A percentile compares a stretch with the other conserved stretches of the same genome.
phyloP scores from a whole-genome alignment of 2,797 vertebrate genomes.

The Gymnoscopelus braueri region DNA sequence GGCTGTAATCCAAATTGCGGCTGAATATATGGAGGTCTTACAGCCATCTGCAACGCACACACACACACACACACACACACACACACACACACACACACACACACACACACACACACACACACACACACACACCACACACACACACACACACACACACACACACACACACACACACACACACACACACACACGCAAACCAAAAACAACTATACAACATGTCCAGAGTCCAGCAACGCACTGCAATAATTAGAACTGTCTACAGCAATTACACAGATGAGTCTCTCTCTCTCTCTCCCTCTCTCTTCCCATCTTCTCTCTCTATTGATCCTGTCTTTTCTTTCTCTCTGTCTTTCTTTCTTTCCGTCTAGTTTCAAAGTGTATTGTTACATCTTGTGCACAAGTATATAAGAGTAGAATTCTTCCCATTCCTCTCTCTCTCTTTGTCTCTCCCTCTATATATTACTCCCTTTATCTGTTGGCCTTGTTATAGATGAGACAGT shows the following conservation, averaged over 20 bases:
- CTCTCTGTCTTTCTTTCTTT: neutral
- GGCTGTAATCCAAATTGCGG: slow-evolving; percentile 67
- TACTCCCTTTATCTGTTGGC: too few relatives aligned
- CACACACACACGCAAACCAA: slow-evolving; percentile 26
- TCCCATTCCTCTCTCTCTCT: too few relatives aligned
- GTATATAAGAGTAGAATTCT: too few relatives aligned
- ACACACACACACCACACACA: too few relatives aligned
- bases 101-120: slow-evolving; percentile 21
- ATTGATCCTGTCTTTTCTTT: neutral
- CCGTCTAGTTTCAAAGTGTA: neutral
- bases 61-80: slow-evolving; percentile 27
- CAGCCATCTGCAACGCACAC: slow-evolving; percentile 65
- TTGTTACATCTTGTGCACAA: too few relatives aligned
- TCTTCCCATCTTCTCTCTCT: slow-evolving; percentile 38
- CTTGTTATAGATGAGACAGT: slow-evolving; percentile 56
- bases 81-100: too few relatives aligned
- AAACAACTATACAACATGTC: slow-evolving; percentile 64
- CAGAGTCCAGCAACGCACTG: slow-evolving; percentile 65
- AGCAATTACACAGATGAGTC: slow-evolving; percentile 60
- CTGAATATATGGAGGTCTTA: slow-evolving; percentile 56
- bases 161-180: slow-evolving; percentile 38
- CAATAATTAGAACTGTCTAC: slow-evolving; percentile 75
- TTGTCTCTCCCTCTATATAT: too few relatives aligned
- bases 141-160: too few relatives aligned
- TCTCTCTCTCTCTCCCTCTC: slow-evolving; percentile 51